phyloP scores from a whole-genome alignment of 2,113 vertebrate genomes.

The Nestor notabilis region DNA sequence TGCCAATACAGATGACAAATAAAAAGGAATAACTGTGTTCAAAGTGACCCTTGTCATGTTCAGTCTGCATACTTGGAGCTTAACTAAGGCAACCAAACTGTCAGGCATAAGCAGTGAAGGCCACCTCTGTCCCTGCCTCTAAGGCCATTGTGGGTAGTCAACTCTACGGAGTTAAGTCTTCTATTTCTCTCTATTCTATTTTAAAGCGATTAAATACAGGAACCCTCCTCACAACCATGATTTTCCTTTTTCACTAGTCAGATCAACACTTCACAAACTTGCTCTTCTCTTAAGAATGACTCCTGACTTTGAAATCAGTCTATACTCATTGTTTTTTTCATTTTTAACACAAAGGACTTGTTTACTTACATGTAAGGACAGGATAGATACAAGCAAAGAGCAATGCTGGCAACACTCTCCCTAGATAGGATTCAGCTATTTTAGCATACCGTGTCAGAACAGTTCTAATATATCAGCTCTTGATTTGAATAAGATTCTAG shows the following conservation, averaged over 20 bases:
- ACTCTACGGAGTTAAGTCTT: not conserved
- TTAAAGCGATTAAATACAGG: not conserved
- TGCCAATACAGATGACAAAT: not conserved
- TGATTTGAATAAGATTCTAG: not conserved
- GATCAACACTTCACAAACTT: not conserved
- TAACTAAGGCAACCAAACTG: not conserved
- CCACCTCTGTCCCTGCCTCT: not conserved
- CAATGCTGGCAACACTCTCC: not conserved
- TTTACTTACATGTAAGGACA: accelerated
- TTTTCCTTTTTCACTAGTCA: not conserved
- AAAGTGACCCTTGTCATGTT: not conserved
- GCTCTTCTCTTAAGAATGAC: not conserved
- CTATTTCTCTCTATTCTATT: not conserved
- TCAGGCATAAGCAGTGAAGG: not conserved
- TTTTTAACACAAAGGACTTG: not conserved
- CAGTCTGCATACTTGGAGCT: not conserved
- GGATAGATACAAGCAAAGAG: not conserved
- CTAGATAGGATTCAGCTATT: not conserved
- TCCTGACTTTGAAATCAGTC: not conserved
- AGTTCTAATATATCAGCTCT: not conserved
- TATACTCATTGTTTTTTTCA: not conserved
- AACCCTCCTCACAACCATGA: not conserved
- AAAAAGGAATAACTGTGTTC: not conserved
- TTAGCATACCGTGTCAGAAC: not conserved
- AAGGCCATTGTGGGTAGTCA: accelerated